phyloP scores from a whole-genome alignment of 2,888 invertebrate genomes.

The Lithophane leautieri region DNA sequence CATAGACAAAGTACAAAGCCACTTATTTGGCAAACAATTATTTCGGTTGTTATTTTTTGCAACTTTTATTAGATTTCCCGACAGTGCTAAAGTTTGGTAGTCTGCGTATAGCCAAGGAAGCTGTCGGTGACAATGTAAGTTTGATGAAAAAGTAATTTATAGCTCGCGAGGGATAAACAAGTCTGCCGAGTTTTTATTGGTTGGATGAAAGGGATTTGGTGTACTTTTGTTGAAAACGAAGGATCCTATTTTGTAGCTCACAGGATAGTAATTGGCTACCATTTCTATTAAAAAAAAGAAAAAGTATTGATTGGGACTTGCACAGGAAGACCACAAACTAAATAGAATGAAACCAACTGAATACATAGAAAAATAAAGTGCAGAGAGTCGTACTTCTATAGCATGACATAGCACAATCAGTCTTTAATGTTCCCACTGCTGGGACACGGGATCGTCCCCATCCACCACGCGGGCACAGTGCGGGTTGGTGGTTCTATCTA shows the following conservation, averaged over 20 bases:
- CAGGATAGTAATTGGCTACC: neutral
- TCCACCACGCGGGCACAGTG: too few species aligned
- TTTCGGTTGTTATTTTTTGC: constrained; percentile 27
- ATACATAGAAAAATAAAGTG: neutral
- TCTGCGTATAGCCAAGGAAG: constrained; percentile 1
- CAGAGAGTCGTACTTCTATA: neutral
- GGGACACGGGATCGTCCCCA: neutral
- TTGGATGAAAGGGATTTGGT: constrained; percentile 7
- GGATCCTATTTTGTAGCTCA: neutral
- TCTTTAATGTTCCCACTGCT: neutral
- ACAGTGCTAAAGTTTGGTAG: constrained; percentile 9
- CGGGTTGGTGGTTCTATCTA: neutral
- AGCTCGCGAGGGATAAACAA: constrained; percentile 26
- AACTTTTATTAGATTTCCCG: constrained; percentile 30
- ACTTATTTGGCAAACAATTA: constrained; percentile 22
- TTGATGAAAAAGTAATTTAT: constrained; percentile 51
- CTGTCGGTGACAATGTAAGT: constrained; percentile 45
- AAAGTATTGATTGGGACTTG: neutral
- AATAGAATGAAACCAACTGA: too few species aligned
- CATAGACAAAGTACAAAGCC: neutral
- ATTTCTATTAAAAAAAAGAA: neutral
- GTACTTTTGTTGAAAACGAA: constrained; percentile 6
- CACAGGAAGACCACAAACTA: neutral
- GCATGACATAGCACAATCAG: too few species aligned
- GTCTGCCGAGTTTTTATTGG: constrained; percentile 27